Evolutionary conservation across 2,888 invertebrate species (phyloP).

Genomic region (Frankliniella fusca): DNA sequence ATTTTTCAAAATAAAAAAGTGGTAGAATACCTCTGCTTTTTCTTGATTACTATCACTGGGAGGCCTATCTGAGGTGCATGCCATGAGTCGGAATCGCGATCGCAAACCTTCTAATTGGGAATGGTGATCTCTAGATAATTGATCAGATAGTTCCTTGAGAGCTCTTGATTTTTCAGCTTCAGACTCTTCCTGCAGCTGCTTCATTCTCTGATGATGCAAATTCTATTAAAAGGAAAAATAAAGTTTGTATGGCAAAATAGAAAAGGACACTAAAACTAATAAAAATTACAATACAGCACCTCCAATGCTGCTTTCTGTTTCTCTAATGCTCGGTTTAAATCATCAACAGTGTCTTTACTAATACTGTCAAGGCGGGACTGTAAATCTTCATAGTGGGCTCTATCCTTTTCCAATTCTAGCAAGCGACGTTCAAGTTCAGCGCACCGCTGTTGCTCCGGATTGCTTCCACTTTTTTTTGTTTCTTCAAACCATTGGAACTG

Average conservation of each 20-base stretch:
- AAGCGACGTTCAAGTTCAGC: conserved; percentile 47
- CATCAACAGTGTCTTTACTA: background rate
- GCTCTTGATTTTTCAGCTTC: conserved; percentile 55
- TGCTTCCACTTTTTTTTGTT: conserved; percentile 40
- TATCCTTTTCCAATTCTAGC: conserved; percentile 37
- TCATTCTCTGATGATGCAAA: conserved; percentile 2
- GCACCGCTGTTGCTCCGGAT: conserved; percentile 46
- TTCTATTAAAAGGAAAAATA: background rate
- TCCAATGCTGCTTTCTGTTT: background rate
- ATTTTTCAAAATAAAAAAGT: background rate
- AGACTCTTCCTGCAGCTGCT: background rate
- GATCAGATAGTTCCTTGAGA: conserved; percentile 64
- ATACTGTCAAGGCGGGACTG: conserved; percentile 38
- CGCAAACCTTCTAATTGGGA: conserved; percentile 51
- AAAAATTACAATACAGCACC: background rate
- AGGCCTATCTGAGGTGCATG: conserved; percentile 67
- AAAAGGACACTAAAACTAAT: background rate
- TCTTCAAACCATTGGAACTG: background rate
- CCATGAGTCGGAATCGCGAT: conserved; percentile 58
- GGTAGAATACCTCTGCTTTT: conserved; percentile 57
- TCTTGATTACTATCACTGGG: conserved; percentile 75
- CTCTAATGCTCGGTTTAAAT: background rate
- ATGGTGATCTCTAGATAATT: conserved; percentile 67
- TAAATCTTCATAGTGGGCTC: conserved; percentile 39
- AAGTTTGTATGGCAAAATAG: too few relatives aligned